Evolutionary conservation across 2,113 vertebrate species (phyloP), one percentile per base, ranked within the genome.

Genomic region (Eulacestoma nigropectus): DNA sequence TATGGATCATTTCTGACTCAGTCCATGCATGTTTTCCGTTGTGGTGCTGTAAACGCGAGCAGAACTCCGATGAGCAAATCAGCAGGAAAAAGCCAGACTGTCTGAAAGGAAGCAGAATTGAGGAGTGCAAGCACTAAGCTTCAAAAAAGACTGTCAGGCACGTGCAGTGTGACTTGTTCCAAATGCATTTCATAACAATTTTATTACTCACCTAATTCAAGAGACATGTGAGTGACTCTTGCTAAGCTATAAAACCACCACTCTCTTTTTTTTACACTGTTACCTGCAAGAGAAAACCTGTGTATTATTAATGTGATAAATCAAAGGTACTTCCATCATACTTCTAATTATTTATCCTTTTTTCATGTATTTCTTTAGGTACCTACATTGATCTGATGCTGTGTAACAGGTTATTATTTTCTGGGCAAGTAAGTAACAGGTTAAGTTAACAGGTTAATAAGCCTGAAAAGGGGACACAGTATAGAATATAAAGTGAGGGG

Each of bases 151-250:
- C 75, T 73, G 16, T 47, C 4, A 26, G 68, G 16, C 64, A 84
- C 1, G 0, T 39, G 12, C 65, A 87, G 39, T 27, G 47, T 21
- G 7, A 53, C 70, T 72, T n/a, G 59, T 67, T 94, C 72, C 62
- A 52, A 87, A 72, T 33, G 47, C 8, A 86, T 73, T 90, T 84
- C 3, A 1, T 90, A 72, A 59, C 50, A 57, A 27, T 95, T 97
- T 96, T 92, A 90, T 96, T 96, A 89, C 39, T 85, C 65, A 50
- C 26, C 44, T 91, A 93, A 83, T 90, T 91, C 76, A 82, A 49
- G 55, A 94, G 77, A 75, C 4, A 1, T 29, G 20, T 57, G n/a
- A 87, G 57, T 90, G 57, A 87, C 47, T 81, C 16, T 59, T 89
- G 86, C 49, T 82, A 90, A 93, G 41, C 23, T 81, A 63, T 53